Percentiles rank a stretch among this genome's conserved stretches.
Evolutionary conservation across 1,140 invertebrate genomes (phyloP).

Genomic region (Platorchestia sp.): DNA sequence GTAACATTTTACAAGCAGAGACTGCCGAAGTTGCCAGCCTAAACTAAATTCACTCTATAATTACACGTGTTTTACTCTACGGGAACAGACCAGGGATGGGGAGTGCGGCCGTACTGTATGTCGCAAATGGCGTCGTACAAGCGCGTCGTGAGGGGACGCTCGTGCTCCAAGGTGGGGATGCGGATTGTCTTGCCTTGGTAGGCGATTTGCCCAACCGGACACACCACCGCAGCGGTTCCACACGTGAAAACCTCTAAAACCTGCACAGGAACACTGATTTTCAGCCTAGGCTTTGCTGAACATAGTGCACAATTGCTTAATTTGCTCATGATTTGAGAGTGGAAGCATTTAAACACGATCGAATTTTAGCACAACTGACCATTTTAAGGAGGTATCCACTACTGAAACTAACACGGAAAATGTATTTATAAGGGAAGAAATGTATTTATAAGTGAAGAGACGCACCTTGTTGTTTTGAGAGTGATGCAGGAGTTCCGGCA

Average conservation of each 20-base stretch:
- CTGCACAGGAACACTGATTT: constrained; percentile 73
- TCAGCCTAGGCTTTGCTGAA: background rate
- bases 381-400: too few relatives aligned
- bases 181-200: constrained; percentile 78
- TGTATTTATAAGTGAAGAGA: too few relatives aligned
- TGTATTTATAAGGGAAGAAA: too few relatives aligned
- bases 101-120: constrained; percentile 87
- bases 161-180: constrained; percentile 83
- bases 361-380: background rate
- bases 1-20: background rate
- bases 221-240: constrained; percentile 94
- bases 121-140: constrained; percentile 82
- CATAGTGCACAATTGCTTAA: background rate
- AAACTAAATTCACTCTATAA: background rate
- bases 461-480: constrained; percentile 87
- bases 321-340: too few relatives aligned
- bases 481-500: constrained; percentile 84
- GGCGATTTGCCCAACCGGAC: constrained; percentile 86
- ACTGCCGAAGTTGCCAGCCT: background rate
- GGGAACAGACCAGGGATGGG: constrained; percentile 80
- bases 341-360: background rate
- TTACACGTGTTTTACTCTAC: constrained; percentile 68
- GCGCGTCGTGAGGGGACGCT: constrained; percentile 71
- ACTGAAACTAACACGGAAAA: too few relatives aligned
- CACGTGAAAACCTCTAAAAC: constrained; percentile 94